phyloP scores from a whole-genome alignment of 1,140 invertebrate genomes.

The Periplaneta americana region DNA sequence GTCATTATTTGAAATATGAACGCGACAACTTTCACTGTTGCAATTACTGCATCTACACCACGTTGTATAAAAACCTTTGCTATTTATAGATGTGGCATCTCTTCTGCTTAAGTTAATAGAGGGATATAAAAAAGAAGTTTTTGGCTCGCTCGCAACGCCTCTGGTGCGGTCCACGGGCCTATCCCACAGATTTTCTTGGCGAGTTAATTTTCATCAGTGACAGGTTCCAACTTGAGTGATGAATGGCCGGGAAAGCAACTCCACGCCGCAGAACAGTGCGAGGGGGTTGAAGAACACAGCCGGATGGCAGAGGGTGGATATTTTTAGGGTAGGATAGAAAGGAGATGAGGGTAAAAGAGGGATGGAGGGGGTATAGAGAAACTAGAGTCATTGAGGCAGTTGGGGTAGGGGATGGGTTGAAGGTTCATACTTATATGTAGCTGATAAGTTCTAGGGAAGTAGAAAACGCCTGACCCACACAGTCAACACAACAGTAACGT shows the following conservation, averaged over 20 bases:
- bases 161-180: neutral
- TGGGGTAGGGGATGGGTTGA: no score
- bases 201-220: constrained; percentile 17
- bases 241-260: constrained; percentile 1
- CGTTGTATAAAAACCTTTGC: neutral
- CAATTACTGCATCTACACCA: no score
- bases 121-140: neutral
- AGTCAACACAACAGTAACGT: neutral
- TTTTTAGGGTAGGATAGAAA: neutral
- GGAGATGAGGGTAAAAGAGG: neutral
- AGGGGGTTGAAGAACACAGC: neutral
- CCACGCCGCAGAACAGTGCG: neutral
- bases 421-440: neutral
- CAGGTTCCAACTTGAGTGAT: constrained; percentile 11
- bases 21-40: no score
- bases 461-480: neutral
- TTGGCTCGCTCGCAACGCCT: no score
- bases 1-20: no score
- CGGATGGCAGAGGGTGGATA: constrained; percentile 1
- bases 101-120: neutral
- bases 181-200: constrained; percentile 1
- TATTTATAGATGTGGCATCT: neutral
- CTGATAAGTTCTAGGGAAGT: neutral
- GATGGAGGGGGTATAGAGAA: neutral
- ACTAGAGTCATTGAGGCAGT: neutral